A percentile compares a stretch with the other conserved stretches of the same genome.
These are phyloP conservation scores for Amphipyra tragopoginis DNA, from an alignment of 2,888 invertebrate species.

Conservation along the genomic window DNA sequence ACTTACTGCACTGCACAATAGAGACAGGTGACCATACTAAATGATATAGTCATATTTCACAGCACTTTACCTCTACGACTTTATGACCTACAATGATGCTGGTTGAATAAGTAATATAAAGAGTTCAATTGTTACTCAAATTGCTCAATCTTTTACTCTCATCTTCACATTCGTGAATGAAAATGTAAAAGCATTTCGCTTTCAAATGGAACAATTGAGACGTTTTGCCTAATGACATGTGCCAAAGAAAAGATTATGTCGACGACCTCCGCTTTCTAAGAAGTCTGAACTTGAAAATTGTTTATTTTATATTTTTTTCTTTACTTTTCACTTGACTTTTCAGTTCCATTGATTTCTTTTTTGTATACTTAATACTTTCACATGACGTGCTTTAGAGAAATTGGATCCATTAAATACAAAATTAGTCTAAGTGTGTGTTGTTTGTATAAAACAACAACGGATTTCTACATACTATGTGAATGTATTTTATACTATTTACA, in stretches of 20 bases:
- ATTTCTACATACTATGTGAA: conserved; percentile 19
- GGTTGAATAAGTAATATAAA: conserved; percentile 55
- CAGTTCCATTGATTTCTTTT: conserved; percentile 45
- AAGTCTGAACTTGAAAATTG: conserved; percentile 67
- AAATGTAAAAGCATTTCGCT: conserved; percentile 71
- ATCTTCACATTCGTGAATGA: conserved; percentile 63
- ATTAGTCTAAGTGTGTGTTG: conserved; percentile 32
- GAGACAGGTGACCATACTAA: conserved; percentile 43
- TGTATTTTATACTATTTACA: conserved; percentile 29
- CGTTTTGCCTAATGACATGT: conserved; percentile 69
- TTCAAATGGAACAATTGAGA: conserved; percentile 71
- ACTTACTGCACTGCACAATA: conserved; percentile 19
- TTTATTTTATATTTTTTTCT: conserved; percentile 64
- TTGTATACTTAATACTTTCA: conserved; percentile 47
- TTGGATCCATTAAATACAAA: conserved; percentile 37
- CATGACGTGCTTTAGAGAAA: conserved; percentile 25
- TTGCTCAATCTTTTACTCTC: conserved; percentile 64
- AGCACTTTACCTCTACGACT: conserved; percentile 22
- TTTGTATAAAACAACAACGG: conserved; percentile 21
- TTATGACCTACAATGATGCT: conserved; percentile 35
- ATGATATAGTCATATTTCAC: conserved; percentile 40
- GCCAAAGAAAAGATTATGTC: conserved; percentile 75
- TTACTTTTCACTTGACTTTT: conserved; percentile 60
- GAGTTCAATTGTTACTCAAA: conserved; percentile 63
- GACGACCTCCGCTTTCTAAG: conserved; percentile 75